These are phyloP conservation scores for Chromobotia macracanthus DNA, from an alignment of 2,797 vertebrate genomes.

Conservation along the genomic window DNA sequence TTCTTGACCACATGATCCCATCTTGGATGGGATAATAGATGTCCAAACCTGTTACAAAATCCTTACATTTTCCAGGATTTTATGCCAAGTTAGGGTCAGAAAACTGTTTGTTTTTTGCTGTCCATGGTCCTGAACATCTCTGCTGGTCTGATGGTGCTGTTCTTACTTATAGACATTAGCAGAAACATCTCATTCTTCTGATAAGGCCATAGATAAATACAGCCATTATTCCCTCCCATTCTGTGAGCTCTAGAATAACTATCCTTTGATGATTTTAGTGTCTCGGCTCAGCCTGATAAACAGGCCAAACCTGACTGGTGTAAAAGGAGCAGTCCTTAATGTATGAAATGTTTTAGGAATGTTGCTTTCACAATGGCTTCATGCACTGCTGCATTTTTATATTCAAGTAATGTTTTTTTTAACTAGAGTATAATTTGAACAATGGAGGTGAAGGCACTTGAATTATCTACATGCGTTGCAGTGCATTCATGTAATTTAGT, in stretches of 20 bases:
- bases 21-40: neutral
- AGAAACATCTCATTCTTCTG: neutral
- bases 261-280: conserved; percentile 1
- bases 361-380: neutral
- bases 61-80: neutral
- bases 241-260: neutral
- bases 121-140: conserved; percentile 73
- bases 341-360: conserved; percentile 31
- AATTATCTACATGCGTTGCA: neutral
- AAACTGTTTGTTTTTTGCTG: conserved; percentile 70
- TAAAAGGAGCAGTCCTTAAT: conserved; percentile 32
- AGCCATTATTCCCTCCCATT: conserved; percentile 21
- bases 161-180: conserved; percentile 8
- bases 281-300: conserved; percentile 41
- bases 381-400: conserved; percentile 1
- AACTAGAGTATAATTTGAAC: conserved; percentile 1
- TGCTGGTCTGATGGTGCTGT: neutral
- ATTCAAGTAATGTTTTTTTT: neutral
- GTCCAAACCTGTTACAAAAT: neutral
- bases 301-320: conserved; percentile 51
- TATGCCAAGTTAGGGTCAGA: neutral
- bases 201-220: conserved; percentile 19
- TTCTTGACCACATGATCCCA: too few species aligned
- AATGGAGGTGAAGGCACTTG: neutral
- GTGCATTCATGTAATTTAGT: neutral